Percentiles rank a stretch among this genome's conserved stretches.
Evolutionary conservation across 2,113 vertebrate species (phyloP).

Genomic region (Plecotus auritus): DNA sequence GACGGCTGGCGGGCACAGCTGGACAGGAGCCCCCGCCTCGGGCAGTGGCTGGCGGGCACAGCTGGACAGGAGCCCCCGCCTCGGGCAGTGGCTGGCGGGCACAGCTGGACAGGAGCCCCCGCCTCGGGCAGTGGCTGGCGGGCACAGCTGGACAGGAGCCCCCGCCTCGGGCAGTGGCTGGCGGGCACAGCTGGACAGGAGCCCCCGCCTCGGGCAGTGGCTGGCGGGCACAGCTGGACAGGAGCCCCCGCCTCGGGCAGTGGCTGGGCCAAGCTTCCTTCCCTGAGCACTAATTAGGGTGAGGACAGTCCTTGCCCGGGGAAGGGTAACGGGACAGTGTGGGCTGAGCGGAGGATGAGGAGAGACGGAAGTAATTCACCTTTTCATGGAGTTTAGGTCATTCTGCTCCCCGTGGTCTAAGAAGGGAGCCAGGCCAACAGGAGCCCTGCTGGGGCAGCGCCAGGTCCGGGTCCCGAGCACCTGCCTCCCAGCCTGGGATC

Average conservation of each 20-base stretch:
- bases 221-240: background rate
- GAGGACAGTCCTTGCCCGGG: background rate
- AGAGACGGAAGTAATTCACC: background rate
- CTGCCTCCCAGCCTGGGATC: background rate
- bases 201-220: background rate
- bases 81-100: background rate
- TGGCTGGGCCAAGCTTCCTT: background rate
- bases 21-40: background rate
- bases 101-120: background rate
- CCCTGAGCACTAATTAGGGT: background rate
- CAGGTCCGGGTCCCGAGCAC: background rate
- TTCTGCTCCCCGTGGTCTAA: background rate
- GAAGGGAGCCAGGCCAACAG: background rate
- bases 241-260: background rate
- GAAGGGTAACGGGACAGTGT: background rate
- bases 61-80: background rate
- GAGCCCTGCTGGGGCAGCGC: rapidly evolving
- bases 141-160: background rate
- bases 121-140: background rate
- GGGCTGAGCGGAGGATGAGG: background rate
- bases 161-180: background rate
- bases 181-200: background rate
- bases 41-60: background rate
- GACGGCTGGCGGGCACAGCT: background rate
- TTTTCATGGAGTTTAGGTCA: background rate